Conservation (phyloP, 2,113 vertebrate genomes). For the Gobius niger region DNA sequence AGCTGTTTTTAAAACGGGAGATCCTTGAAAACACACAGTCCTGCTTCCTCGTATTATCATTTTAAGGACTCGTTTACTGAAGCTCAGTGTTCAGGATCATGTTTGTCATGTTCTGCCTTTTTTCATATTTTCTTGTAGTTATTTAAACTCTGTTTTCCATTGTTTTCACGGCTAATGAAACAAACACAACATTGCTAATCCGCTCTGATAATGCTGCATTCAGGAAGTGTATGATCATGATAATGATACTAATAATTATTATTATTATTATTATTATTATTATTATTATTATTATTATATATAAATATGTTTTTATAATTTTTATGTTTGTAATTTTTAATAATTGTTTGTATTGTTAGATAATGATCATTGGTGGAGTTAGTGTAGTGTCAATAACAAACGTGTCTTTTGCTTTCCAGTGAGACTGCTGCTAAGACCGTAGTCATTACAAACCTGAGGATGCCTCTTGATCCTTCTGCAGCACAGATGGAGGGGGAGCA, state of each 20-base stretch:
- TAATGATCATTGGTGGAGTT: not conserved
- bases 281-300: too few species aligned
- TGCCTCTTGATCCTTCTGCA: not conserved
- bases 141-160: not conserved
- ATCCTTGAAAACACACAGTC: not conserved
- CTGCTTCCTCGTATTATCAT: not conserved
- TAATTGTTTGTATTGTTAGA: not conserved
- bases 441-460: slow-evolving; percentile 26
- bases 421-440: slow-evolving; percentile 57
- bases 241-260: too few species aligned
- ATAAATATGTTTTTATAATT: too few species aligned
- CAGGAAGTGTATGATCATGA: too few species aligned
- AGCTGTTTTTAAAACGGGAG: not conserved
- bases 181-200: not conserved
- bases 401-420: slow-evolving; percentile 4
- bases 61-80: not conserved
- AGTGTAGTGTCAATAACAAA: not conserved
- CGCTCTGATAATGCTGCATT: too few species aligned
- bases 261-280: too few species aligned
- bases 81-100: not conserved
- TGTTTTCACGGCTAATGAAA: not conserved
- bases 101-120: not conserved
- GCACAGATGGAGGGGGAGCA: slow-evolving; percentile 84
- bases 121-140: not conserved
- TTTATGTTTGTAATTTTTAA: too few species aligned